Evolutionary conservation across 2,888 invertebrate species (phyloP), one percentile per base, ranked within the genome.

Genomic region (Tetranychus truncatus): DNA sequence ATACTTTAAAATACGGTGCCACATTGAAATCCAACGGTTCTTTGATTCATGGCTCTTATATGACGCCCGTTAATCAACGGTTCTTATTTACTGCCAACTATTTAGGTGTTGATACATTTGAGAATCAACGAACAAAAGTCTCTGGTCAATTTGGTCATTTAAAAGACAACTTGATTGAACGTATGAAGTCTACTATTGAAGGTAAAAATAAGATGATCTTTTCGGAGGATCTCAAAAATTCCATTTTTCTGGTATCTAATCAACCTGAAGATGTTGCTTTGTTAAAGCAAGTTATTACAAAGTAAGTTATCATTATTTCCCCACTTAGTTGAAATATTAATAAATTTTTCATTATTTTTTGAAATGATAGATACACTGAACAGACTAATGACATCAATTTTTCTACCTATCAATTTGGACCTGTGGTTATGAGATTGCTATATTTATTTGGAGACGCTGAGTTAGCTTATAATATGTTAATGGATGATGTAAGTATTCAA

Each of bases 171-270:
- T 91, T 91, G 81, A 85, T 86, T 76, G 79, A 81, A 0, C 89
- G 90, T 83, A 91, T 92, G 90, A 82, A 80, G 15, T 87, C 88
- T 74, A 88, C 87, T 81, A 83, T 87, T 0, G 79, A 82, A 4
- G 82, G 86, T 0, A 81, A 84, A 0, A 78, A 81, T 0, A 87
- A 86, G 78, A 87, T 90, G 86, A 86, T 92, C 78, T 92, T 91
- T 80, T 90, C 91, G 7, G 91, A 91, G 83, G 92, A 92, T 82
- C 83, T 92, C 15, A 91, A 91, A 82, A 89, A 89, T 81, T 89
- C 91, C 87, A 81, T 89, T 6, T 88, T 91, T 80, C 82, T 91
- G 74, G 86, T 87, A 3, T 87, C 88, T 77, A 86, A 85, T 45
- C 84, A 83, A 55, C 81, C 84, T 4, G 81, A 84, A 11, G 91